Base-by-base conservation (phyloP, 2,113 vertebrate genomes). In the Thoracochromis brauschi region DNA sequence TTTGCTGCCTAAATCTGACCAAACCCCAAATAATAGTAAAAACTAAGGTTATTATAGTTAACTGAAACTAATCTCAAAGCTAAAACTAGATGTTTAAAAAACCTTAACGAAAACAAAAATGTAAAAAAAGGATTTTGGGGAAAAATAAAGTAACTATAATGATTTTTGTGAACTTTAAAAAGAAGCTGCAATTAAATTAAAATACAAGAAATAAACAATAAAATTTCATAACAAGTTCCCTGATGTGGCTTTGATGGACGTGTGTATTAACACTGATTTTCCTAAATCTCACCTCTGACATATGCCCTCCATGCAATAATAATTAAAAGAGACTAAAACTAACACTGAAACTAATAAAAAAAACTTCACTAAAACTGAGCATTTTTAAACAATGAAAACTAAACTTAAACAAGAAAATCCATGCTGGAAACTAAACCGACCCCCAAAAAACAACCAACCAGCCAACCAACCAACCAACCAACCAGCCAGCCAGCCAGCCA, bases 401-500 rank as follows among this genome's bases (percentile, higher is more conserved):
- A 33, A 63, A 63, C 58, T 35, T 63, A 35, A 63, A 35, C 16
- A 33, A 60, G 0, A 2, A 5, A 63, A 33, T 0, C 29, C 58
- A 63, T 63, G 31, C 58, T 63, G 58, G 58, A 63, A 63, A 63
- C 29, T 63, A 33, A 63, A 63, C 58, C 11, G 58, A 11, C 29
- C 0, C 26, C 58, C 16, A 4, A 19, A n/a, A 0, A 63, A n/a
- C 31, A 35, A 1, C 21, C 53, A 29, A 0, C 54, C 11, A 24
- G 0, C 10, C n/a, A 53, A 0, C 4, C 10, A 54, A 0, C 17
- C 17, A 33, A 0, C n/a, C 51, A 29, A 0, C 21, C 10, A 21
- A 0, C 9, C 19, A 53, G 0, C 3, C 9, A 51, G 0, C 21
- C 21, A 24, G 2, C 21, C 21, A 24, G 2, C 21, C 21, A 24